Evolutionary conservation across 92 coral and sea anemone genomes (phyloP), one percentile per base, ranked within the genome.

Genomic region (Porites evermanni): DNA sequence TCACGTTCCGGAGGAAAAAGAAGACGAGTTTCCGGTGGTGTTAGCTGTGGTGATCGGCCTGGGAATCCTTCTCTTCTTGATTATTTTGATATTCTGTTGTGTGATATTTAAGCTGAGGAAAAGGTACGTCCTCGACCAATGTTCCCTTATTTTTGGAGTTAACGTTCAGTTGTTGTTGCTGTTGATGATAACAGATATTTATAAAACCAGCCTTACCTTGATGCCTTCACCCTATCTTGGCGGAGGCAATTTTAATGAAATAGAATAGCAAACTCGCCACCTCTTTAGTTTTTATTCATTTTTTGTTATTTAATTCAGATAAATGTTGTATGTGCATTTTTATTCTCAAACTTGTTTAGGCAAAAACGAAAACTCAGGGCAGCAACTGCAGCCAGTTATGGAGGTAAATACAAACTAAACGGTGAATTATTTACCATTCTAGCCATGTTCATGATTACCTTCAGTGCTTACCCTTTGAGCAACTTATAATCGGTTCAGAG

Each of bases 301-400:
- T 7, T 7, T 8, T 19, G 0, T 12, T 68, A 23, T 12, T 70
- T 26, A 56, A 7, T 56, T 18, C 47, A 38, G 47, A 4, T 38
- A 38, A 38, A 38, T 38, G 47, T 38, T 38, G 47, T 38, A 38
- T 38, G 2, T 4, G 47, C 47, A 3, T 38, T 38, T 38, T 38
- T 38, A 38, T 38, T 47, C 8, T 23, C 8, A 13, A 54, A 6
- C 64, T 63, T 2, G 76, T 88, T 64, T 18, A 94, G 98, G 70
- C 98, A 95, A 91, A 83, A 84, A 19, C 73, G 98, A 56, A 95
- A 89, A 75, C 83, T 95, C 12, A 52, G 98, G 52, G 98, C 98
- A 9, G 98, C 96, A 2, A 93, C 90, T 59, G 96, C 98, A 38
- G 92, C 78, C 63, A 94, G 96, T 81, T 92, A 86, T 66, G 92